These are phyloP conservation scores for Mirounga angustirostris DNA, from an alignment of 2,113 vertebrate species.

Conservation along the genomic window DNA sequence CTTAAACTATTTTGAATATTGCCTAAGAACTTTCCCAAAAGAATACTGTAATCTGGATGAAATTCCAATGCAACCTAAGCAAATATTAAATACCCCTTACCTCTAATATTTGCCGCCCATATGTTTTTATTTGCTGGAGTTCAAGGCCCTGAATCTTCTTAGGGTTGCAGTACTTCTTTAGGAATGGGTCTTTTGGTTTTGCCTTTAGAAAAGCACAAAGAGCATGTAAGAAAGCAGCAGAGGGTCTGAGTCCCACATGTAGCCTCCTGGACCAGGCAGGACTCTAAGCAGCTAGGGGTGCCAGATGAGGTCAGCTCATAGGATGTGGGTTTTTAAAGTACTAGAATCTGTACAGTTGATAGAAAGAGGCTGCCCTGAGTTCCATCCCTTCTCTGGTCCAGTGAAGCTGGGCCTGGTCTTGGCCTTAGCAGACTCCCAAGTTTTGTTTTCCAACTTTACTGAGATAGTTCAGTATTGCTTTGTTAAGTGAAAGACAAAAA, in stretches of 20 bases:
- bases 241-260: not conserved
- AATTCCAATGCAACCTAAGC: slow-evolving; percentile 9
- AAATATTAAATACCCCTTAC: slow-evolving; percentile 83
- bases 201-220: slow-evolving; percentile 88
- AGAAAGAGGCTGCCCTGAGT: not conserved
- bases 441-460: not conserved
- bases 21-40: slow-evolving; percentile 38
- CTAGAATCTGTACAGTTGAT: not conserved
- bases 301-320: no score
- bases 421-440: not conserved
- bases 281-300: not conserved
- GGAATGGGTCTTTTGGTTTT: slow-evolving; percentile 95
- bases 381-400: not conserved
- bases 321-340: not conserved
- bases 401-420: not conserved
- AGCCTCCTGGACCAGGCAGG: not conserved
- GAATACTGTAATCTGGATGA: not conserved
- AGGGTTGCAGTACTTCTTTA: slow-evolving; percentile 98
- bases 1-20: slow-evolving; percentile 4
- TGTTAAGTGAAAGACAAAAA: not conserved
- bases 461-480: not conserved
- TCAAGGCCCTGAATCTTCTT: slow-evolving; percentile 97
- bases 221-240: not conserved
- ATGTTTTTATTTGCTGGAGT: slow-evolving; percentile 94
- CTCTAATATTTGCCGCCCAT: slow-evolving; percentile 97